A percentile compares a stretch with the other conserved stretches of the same genome.
These are phyloP conservation scores for Xenops minutus DNA, from an alignment of 2,797 vertebrate genomes.

Conservation along the genomic window DNA sequence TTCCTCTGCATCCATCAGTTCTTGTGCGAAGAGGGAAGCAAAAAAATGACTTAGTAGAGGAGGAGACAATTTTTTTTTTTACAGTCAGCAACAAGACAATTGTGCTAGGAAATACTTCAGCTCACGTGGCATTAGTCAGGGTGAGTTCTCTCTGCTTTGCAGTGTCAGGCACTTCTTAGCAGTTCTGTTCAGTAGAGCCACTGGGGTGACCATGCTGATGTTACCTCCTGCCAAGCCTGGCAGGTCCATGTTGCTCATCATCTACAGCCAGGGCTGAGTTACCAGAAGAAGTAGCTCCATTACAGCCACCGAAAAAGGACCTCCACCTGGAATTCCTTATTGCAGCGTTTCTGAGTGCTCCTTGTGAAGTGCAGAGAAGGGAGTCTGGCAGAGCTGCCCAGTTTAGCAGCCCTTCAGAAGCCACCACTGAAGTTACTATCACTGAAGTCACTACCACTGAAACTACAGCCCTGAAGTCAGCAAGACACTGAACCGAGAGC, in stretches of 20 bases:
- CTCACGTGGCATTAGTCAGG: not conserved
- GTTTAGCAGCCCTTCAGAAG: not conserved
- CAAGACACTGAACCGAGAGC: not conserved
- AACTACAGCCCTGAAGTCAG: not conserved
- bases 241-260: not conserved
- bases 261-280: not conserved
- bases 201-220: not conserved
- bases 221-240: not conserved
- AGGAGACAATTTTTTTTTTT: not conserved
- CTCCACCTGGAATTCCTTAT: not conserved
- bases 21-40: not conserved
- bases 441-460: too few relatives aligned
- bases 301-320: not conserved
- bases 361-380: not conserved
- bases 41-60: not conserved
- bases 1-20: not conserved
- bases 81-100: not conserved
- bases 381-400: not conserved
- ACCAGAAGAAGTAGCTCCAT: not conserved
- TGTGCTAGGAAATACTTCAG: not conserved
- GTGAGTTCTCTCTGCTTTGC: not conserved
- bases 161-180: not conserved
- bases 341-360: not conserved
- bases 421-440: too few relatives aligned
- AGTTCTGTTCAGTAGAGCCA: fast-evolving